Conservation (phyloP, 1,140 invertebrate species). For the Formica exsecta region DNA sequence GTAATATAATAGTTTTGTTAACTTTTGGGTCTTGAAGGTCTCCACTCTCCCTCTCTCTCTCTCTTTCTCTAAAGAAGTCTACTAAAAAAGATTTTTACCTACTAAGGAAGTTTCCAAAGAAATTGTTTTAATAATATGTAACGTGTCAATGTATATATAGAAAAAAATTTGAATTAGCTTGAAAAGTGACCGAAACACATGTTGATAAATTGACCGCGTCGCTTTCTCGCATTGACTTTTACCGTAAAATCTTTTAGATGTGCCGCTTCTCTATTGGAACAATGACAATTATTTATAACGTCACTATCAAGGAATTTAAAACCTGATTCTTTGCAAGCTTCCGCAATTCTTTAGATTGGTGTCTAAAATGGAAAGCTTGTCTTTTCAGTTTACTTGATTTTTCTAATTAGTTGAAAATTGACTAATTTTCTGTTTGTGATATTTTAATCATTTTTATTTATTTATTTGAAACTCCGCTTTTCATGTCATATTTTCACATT, state of each 20-base stretch:
- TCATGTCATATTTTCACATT: too few species aligned
- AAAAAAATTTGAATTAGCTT: too few species aligned
- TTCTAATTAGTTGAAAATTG: too few species aligned
- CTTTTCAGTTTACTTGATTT: too few species aligned
- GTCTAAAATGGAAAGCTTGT: neutral
- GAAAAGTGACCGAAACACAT: too few species aligned
- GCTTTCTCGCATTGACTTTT: neutral
- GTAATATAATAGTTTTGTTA: neutral
- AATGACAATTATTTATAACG: neutral
- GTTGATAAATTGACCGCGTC: neutral
- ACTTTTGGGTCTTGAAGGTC: neutral
- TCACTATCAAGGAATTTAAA: neutral
- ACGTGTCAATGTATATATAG: neutral
- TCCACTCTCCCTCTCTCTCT: too few species aligned
- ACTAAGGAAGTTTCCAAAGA: neutral
- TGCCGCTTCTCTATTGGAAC: neutral
- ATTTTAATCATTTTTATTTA: too few species aligned
- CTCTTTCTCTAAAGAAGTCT: neutral
- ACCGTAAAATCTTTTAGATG: neutral
- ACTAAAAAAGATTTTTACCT: too few species aligned
- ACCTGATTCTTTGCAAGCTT: neutral
- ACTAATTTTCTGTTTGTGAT: neutral
- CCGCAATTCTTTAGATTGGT: neutral
- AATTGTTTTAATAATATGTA: neutral
- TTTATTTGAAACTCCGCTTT: too few species aligned